Evolutionary conservation across 2,888 invertebrate genomes (phyloP), one percentile per base, ranked within the genome.

Genomic region (Lasioglossum villosulum): DNA sequence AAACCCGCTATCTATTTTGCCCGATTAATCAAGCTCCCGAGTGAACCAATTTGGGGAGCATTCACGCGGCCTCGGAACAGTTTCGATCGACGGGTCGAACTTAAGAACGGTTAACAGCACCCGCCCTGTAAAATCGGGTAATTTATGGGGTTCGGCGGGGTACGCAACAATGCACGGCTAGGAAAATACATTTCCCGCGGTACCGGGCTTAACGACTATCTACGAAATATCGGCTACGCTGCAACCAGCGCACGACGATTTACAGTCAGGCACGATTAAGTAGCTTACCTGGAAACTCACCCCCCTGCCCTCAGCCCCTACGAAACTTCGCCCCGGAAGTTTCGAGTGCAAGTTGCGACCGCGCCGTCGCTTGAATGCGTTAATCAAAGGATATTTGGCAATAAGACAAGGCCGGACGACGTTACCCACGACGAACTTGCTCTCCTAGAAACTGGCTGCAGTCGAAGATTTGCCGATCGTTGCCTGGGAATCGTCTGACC

Each of bases 181-280:
- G n/a, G 72, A 75, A 81, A 85, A 81, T 84, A 75, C 85, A 72
- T 80, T 84, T 83, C 72, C 75, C 63, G 52, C 39, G 56, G 45
- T 45, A 66, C 72, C 27, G 48, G 71, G 68, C 63, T 75, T 85
- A 77, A 82, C 78, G 76, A 80, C 84, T 87, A 89, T 76, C 82
- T 77, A 42, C 84, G 83, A 88, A 90, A 90, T 90, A 90, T 88
- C 88, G 87, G 81, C 79, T 81, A 76, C 86, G 86, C 77, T 84
- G 84, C 82, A 88, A 78, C 75, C 84, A 76, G 39, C 83, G 48
- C 83, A 6, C 34, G 56, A 78, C 90, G 87, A 90, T 90, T 90
- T 89, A 89, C 90, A 89, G 86, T 87, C 89, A 82, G 78, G 74
- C 84, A 81, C 90, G 89, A 90, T 90, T 90, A 90, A 90, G 89